Evolutionary conservation across 2,888 invertebrate species (phyloP), one percentile per base, ranked within the genome.

Genomic region (Cosmia trapezina): DNA sequence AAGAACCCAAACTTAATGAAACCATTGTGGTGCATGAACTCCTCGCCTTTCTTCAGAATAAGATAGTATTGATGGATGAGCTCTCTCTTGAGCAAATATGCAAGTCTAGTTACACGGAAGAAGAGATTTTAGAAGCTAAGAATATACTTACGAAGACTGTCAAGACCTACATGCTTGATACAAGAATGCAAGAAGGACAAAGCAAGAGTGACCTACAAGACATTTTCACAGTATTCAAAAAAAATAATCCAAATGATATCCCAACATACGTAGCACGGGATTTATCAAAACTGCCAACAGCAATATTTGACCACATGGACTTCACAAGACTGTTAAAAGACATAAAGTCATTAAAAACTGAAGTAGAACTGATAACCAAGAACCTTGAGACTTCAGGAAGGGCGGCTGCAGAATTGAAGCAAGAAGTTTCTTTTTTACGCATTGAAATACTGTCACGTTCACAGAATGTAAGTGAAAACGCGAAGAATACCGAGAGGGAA

Each of bases 11-110:
- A 64, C 49, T 49, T 9, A 51, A 37, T 9, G 60, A 74, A 14
- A 64, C 60, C 19, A 5, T 73, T 12, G 33, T 66, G 9, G 41
- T 62, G 14, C 75, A 77, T 0, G 77, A 80, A 66, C 14, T 80
- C 66, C 60, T 80, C 75, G 54, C 75, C 51, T 77, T 62, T 61
- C 65, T 77, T 56, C 77, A 66, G 41, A 66, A 74, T 47, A 77
- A 77, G 75, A 66, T 62, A 17, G 43, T 1, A 5, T 0, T 11
- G 56, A 74, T 66, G 75, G 60, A 77, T 41, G 66, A 80, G 41
- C 19, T 33, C 6, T 17, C 61, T 19, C 80, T 80, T 12, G 49
- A 74, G 43, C 12, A 74, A 12, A 37, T 51, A 45, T 77, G 66
- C 66, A 51, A 45, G 11, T n/a, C 17, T 5, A 9, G 2, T 2